phyloP scores from a whole-genome alignment of 1,140 invertebrate genomes.

The Trichonephila inaurata region DNA sequence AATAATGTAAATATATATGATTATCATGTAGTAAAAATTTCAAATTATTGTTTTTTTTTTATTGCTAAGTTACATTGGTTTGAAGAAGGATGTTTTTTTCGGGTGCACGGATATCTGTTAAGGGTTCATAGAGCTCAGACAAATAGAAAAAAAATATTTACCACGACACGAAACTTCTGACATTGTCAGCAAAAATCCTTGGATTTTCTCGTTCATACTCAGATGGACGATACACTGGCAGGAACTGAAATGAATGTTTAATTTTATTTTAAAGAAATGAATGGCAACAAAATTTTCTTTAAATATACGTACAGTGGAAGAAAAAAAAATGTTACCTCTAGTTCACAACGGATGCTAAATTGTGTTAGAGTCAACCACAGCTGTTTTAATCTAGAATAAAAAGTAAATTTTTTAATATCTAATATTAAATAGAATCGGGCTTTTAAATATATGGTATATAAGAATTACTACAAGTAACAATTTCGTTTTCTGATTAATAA shows the following conservation, averaged over 20 bases:
- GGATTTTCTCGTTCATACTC: constrained; percentile 93
- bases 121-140: too few relatives aligned
- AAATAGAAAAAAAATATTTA: constrained; percentile 82
- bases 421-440: too few relatives aligned
- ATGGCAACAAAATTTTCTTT: background rate
- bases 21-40: too few relatives aligned
- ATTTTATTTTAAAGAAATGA: background rate
- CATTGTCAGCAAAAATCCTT: constrained; percentile 94
- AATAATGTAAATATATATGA: too few relatives aligned
- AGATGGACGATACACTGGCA: constrained; percentile 94
- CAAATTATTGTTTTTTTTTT: too few relatives aligned
- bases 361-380: constrained; percentile 95
- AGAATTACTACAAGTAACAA: too few relatives aligned
- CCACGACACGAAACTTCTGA: constrained; percentile 94
- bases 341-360: constrained; percentile 93
- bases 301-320: background rate
- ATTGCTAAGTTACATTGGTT: too few relatives aligned
- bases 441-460: too few relatives aligned
- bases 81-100: too few relatives aligned
- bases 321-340: constrained; percentile 84
- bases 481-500: too few relatives aligned
- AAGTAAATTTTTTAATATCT: background rate
- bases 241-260: constrained; percentile 83
- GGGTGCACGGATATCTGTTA: too few relatives aligned
- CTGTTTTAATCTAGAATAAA: constrained; percentile 86